Conservation (phyloP, 2,797 vertebrate genomes). For the Eutrigla gurnardus region DNA sequence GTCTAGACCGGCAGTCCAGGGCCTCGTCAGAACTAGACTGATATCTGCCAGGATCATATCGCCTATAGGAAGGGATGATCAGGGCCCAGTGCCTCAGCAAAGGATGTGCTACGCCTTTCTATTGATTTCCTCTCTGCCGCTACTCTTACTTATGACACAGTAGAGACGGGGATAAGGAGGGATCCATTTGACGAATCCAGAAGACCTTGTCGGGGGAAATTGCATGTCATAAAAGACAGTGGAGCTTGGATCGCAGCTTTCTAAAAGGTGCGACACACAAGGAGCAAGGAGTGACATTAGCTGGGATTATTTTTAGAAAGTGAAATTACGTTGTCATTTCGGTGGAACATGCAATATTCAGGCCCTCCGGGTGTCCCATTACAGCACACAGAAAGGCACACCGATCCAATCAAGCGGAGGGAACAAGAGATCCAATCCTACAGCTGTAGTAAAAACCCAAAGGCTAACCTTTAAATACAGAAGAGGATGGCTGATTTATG, state of each 20-base stretch:
- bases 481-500: conserved; percentile 63
- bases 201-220: conserved; percentile 77
- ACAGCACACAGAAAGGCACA: conserved; percentile 51
- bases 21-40: conserved; percentile 77
- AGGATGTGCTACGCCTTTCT: conserved; percentile 72
- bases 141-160: conserved; percentile 80
- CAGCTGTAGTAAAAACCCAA: conserved; percentile 58
- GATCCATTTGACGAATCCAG: conserved; percentile 78
- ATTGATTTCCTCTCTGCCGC: conserved; percentile 82
- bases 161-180: conserved; percentile 73
- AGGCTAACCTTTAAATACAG: conserved; percentile 70
- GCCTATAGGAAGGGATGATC: conserved; percentile 76
- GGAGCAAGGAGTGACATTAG: conserved; percentile 39
- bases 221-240: conserved; percentile 71
- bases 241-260: conserved; percentile 62
- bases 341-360: conserved; percentile 48
- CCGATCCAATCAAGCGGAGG: conserved; percentile 54
- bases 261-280: conserved; percentile 30
- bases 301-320: conserved; percentile 55
- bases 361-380: conserved; percentile 48
- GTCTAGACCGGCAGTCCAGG: conserved; percentile 68
- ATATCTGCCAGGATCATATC: conserved; percentile 77
- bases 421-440: conserved; percentile 56
- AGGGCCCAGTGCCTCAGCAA: conserved; percentile 60
- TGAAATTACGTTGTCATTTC: conserved; percentile 52